Evolutionary conservation across 2,888 invertebrate species (phyloP).

Genomic region (Andrena trimmerana): DNA sequence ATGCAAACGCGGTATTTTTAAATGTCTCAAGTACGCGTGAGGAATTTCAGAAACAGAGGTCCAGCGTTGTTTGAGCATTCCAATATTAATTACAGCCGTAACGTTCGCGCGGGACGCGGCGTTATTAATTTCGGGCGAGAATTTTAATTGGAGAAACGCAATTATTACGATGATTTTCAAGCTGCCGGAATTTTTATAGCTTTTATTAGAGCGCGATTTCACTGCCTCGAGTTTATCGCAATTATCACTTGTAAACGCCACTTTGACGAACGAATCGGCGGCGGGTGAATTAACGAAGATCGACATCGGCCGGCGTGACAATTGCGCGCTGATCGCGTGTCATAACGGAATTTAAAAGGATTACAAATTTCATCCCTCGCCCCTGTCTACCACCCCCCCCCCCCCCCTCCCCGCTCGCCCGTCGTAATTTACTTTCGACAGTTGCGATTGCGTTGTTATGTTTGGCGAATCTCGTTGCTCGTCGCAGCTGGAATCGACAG

Average conservation of each 20-base stretch:
- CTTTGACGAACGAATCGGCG: neutral
- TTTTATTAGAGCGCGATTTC: neutral
- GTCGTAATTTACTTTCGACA: conserved; percentile 32
- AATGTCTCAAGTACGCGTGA: too few species aligned
- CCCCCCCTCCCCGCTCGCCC: neutral
- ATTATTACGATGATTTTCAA: neutral
- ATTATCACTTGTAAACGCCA: conserved; percentile 26
- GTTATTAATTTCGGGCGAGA: too few species aligned
- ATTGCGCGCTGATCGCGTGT: conserved; percentile 8
- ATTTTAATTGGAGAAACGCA: neutral
- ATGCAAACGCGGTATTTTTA: too few species aligned
- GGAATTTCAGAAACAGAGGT: too few species aligned
- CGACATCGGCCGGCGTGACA: neutral
- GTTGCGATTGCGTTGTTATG: conserved; percentile 6
- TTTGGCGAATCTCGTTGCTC: conserved; percentile 20
- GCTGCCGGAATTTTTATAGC: neutral
- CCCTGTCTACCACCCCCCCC: neutral
- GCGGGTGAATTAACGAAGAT: conserved; percentile 14
- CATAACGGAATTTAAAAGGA: conserved; percentile 8
- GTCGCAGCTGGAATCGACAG: conserved; percentile 7
- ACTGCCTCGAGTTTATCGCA: neutral
- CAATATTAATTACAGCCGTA: too few species aligned
- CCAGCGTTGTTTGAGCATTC: too few species aligned
- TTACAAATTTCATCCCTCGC: neutral
- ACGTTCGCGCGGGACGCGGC: too few species aligned